Conservation (phyloP, 1,140 invertebrate genomes). For the Dendrolimus punctatus region DNA sequence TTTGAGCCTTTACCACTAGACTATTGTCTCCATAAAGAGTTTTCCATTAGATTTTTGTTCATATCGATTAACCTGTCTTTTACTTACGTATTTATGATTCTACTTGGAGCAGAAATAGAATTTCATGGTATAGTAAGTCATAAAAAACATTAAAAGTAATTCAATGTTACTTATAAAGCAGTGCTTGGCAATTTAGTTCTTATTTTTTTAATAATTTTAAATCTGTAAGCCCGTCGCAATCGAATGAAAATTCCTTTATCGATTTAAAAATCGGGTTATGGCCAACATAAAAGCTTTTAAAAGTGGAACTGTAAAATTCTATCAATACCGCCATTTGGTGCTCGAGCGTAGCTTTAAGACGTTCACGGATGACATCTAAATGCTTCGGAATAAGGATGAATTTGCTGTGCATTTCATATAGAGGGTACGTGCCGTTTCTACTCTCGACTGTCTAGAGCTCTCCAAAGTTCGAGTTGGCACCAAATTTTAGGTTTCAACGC, state of each 20-base stretch:
- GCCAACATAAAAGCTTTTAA: constrained; percentile 28
- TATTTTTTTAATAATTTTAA: not conserved
- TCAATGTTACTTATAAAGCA: too few relatives aligned
- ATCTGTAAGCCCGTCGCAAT: not conserved
- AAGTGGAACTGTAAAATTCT: constrained; percentile 35
- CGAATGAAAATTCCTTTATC: constrained; percentile 6
- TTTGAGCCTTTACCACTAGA: too few relatives aligned
- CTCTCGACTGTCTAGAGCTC: constrained; percentile 41
- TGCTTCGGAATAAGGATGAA: constrained; percentile 17
- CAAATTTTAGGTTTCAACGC: constrained; percentile 61
- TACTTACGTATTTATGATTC: too few relatives aligned
- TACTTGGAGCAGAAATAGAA: too few relatives aligned
- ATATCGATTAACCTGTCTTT: too few relatives aligned
- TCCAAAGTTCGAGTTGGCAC: constrained; percentile 61
- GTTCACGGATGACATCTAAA: constrained; percentile 14
- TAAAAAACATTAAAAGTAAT: too few relatives aligned
- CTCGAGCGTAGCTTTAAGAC: constrained; percentile 1
- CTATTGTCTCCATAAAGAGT: too few relatives aligned
- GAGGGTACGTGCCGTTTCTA: constrained; percentile 24
- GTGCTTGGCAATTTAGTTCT: not conserved
- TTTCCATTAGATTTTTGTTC: too few relatives aligned
- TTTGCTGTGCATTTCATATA: not conserved
- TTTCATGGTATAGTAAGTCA: too few relatives aligned
- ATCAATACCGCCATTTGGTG: constrained; percentile 34
- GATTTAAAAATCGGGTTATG: constrained; percentile 33